These are phyloP conservation scores for Andrena minutula DNA, from an alignment of 2,888 invertebrate genomes.

Conservation along the genomic window DNA sequence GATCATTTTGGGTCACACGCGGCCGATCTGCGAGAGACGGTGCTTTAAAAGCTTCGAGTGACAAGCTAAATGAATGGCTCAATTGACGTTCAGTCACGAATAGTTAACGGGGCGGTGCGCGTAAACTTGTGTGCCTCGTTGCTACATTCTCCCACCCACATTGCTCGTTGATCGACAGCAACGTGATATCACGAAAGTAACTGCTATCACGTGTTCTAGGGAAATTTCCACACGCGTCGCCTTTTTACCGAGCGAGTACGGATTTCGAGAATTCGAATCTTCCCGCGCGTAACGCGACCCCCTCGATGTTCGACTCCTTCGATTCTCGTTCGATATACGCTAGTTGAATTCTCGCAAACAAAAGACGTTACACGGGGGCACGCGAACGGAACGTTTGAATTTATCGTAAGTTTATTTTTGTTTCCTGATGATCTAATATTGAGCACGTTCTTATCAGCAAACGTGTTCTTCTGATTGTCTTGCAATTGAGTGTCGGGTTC, in stretches of 20 bases:
- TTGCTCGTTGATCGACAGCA: not conserved
- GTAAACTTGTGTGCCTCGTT: slow-evolving; percentile 42
- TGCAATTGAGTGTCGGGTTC: slow-evolving; percentile 41
- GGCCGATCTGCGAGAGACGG: slow-evolving; percentile 54
- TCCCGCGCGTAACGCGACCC: not conserved
- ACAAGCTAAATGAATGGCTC: slow-evolving; percentile 74
- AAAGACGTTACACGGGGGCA: not conserved
- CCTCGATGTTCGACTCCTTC: not conserved
- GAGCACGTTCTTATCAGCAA: slow-evolving; percentile 14
- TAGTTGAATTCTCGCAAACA: not conserved
- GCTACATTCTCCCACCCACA: slow-evolving; percentile 22
- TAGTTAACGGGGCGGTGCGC: slow-evolving; percentile 73
- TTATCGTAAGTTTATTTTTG: not conserved
- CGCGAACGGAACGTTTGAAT: not conserved
- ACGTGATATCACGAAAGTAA: slow-evolving; percentile 22
- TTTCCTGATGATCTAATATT: not conserved
- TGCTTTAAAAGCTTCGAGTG: slow-evolving; percentile 71
- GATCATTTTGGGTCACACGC: slow-evolving; percentile 62
- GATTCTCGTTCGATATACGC: not conserved
- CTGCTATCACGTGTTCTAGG: slow-evolving; percentile 11
- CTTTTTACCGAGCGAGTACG: not conserved
- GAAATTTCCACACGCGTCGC: slow-evolving; percentile 20
- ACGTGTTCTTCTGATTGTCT: slow-evolving; percentile 27
- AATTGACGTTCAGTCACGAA: slow-evolving; percentile 80
- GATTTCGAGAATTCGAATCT: not conserved